Base-by-base conservation (phyloP, 53 echinoderm and acorn worm genomes). In the Arbacia lixula region DNA sequence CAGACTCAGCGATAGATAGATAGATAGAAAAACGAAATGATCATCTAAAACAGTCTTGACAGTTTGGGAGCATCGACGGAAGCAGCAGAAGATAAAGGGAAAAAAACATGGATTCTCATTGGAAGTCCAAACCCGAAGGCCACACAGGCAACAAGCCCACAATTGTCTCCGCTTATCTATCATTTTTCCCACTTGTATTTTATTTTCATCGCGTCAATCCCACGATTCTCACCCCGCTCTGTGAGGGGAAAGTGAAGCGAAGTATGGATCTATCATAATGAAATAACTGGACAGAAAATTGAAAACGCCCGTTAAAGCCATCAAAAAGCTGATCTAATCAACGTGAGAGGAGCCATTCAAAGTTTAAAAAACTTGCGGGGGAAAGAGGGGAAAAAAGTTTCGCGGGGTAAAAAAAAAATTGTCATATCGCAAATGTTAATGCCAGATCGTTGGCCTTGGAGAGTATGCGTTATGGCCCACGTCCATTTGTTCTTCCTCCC, bases 291-390 rank as follows among this genome's bases (percentile, higher is more conserved):
- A 42, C 17, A 17, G 52, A 81, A n/a, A 81, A 81, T 81, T 81
- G 82, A 50, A 5, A 6, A 32, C 63, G 63, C 38, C 63, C 43
- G 82, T 42, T 63, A 63, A 81, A 63, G 63, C 40, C 82, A 81
- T 81, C 82, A 81, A 81, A 81, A 63, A 63, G 46, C 63, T 81
- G 82, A 81, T 81, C 14, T 81, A 81, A 81, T 81, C 82, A 64
- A 1, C 3, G 6, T 4, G 32, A 0, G 42, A 8, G 62, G 62
- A 81, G 82, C 46, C 62, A 61, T 39, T 50, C 12, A 6, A 49
- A 74, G 74, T 74, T 74, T 53, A n/a, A 69, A 69, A 69, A 66
- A 36, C 38, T 36, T 66, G 2, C 34, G 4, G n/a, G n/a, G n/a
- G n/a, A n/a, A n/a, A n/a, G n/a, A n/a, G n/a, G n/a, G n/a, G n/a